Percentiles rank a stretch among this genome's conserved stretches.
These are phyloP conservation scores for Nothoprocta pentlandii DNA, from an alignment of 2,113 vertebrate species.

Conservation along the genomic window DNA sequence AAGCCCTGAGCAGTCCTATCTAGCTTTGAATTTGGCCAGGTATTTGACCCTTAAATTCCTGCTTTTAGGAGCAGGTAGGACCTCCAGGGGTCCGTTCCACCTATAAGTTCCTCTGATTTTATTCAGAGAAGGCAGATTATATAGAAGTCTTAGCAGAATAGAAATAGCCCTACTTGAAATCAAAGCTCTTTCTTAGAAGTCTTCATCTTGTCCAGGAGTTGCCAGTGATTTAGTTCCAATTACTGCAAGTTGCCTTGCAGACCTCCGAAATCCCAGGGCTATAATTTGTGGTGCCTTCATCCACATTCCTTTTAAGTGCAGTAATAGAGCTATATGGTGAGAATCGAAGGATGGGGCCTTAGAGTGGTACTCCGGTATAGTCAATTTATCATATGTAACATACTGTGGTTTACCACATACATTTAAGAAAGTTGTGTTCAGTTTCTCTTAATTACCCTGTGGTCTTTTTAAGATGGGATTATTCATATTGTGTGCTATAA, in stretches of 20 bases:
- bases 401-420: not conserved
- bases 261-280: not conserved
- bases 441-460: not conserved
- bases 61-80: not conserved
- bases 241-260: not conserved
- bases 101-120: not conserved
- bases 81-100: not conserved
- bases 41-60: no score
- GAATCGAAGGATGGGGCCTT: not conserved
- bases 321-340: not conserved
- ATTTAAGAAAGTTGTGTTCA: conserved; percentile 9
- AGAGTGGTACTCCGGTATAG: not conserved
- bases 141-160: not conserved
- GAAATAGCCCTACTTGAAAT: not conserved
- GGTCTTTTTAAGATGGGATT: not conserved
- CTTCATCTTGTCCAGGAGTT: not conserved
- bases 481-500: not conserved
- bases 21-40: not conserved
- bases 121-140: not conserved
- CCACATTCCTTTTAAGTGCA: not conserved
- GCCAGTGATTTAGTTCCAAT: not conserved
- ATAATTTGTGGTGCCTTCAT: not conserved
- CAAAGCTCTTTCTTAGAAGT: not conserved
- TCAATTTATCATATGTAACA: not conserved
- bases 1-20: not conserved